phyloP scores from a whole-genome alignment of 1,140 invertebrate genomes.

The Oncopodura yosiiana region DNA sequence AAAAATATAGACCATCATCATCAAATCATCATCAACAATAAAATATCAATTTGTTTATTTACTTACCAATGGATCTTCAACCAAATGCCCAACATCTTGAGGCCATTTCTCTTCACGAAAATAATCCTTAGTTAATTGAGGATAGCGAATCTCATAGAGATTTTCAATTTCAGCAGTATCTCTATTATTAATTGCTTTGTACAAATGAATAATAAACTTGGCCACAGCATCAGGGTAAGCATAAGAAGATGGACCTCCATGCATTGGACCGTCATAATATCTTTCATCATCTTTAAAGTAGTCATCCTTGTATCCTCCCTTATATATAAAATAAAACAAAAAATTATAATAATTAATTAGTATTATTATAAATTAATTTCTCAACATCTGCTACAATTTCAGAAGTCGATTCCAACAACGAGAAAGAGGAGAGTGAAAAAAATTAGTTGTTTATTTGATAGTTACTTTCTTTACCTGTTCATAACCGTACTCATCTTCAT shows the following conservation, averaged over 20 bases:
- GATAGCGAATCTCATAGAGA: slow-evolving; percentile 33
- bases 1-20: slow-evolving; percentile 29
- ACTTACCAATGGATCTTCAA: slow-evolving; percentile 27
- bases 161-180: slow-evolving; percentile 34
- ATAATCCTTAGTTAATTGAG: slow-evolving; percentile 33
- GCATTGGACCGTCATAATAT: too few species aligned
- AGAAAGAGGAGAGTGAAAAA: background rate
- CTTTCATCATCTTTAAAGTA: background rate
- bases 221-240: slow-evolving; percentile 29
- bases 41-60: background rate
- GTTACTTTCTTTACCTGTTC: background rate
- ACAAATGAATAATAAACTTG: slow-evolving; percentile 34
- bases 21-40: background rate
- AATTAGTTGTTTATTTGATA: background rate
- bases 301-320: background rate
- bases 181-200: slow-evolving; percentile 31
- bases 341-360: background rate
- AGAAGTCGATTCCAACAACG: background rate
- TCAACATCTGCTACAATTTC: background rate
- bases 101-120: slow-evolving; percentile 35
- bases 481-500: slow-evolving; percentile 24
- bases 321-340: background rate
- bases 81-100: slow-evolving; percentile 26
- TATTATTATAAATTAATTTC: background rate
- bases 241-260: background rate